These are phyloP conservation scores for Corythucha ciliata DNA, from an alignment of 2,888 invertebrate genomes.

Conservation along the genomic window DNA sequence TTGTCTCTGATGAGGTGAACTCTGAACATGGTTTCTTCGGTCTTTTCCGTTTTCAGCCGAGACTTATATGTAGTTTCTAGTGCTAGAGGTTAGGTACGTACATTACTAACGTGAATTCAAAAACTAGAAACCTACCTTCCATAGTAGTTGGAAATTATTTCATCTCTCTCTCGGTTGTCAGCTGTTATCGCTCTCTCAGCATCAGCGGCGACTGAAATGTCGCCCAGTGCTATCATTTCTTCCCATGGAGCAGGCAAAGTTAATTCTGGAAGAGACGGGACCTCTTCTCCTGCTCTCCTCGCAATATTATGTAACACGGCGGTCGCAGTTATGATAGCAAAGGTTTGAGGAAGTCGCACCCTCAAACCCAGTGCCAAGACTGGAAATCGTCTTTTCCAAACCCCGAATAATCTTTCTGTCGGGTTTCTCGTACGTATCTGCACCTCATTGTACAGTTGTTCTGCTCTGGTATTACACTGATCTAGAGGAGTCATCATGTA, in stretches of 20 bases:
- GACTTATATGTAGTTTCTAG: too few species aligned
- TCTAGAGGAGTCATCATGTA: conserved; percentile 33
- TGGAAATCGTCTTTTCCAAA: conserved; percentile 34
- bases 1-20: too few species aligned
- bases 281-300: conserved; percentile 11
- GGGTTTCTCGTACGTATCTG: conserved; percentile 38
- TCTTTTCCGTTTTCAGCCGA: too few species aligned
- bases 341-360: conserved; percentile 17
- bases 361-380: conserved; percentile 29
- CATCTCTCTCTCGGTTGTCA: too few species aligned
- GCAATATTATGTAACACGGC: conserved; percentile 32
- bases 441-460: conserved; percentile 37
- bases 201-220: too few species aligned
- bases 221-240: conserved; percentile 7
- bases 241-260: conserved; percentile 12
- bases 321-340: conserved; percentile 27
- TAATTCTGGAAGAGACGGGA: background rate
- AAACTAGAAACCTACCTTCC: too few species aligned
- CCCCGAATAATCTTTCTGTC: conserved; percentile 37
- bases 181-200: too few species aligned
- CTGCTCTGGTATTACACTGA: conserved; percentile 28
- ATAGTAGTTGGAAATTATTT: too few species aligned
- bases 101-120: too few species aligned
- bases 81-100: too few species aligned
- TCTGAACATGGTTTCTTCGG: too few species aligned